These are phyloP conservation scores for Aegypius monachus DNA, from an alignment of 2,113 vertebrate species.

Conservation along the genomic window DNA sequence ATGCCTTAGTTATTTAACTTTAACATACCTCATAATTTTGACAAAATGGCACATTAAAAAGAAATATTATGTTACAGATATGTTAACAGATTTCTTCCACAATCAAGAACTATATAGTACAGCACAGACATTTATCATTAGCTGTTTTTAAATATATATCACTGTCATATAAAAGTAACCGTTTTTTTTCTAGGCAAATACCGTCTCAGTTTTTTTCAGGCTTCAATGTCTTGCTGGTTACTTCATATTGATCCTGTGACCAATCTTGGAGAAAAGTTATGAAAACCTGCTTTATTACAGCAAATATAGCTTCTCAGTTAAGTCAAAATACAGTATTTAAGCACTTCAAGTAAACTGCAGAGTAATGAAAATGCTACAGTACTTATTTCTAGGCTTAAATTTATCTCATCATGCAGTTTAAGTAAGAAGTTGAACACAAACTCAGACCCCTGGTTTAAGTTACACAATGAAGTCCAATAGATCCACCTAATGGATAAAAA, in stretches of 20 bases:
- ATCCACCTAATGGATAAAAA: not conserved
- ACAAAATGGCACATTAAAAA: not conserved
- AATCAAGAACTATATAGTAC: not conserved
- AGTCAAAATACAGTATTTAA: not conserved
- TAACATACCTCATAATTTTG: not conserved
- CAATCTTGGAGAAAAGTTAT: not conserved
- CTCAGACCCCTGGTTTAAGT: not conserved
- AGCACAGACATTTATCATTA: not conserved
- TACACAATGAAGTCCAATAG: not conserved
- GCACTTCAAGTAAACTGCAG: not conserved
- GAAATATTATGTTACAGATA: not conserved
- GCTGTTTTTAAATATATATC: not conserved
- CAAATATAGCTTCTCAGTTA: not conserved
- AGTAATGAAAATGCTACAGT: not conserved
- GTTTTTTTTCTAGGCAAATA: not conserved
- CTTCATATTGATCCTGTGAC: not conserved
- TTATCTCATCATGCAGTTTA: not conserved
- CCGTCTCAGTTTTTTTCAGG: not conserved
- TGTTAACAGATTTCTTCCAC: not conserved
- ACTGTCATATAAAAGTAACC: not conserved
- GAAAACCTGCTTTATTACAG: not conserved
- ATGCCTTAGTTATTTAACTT: not conserved
- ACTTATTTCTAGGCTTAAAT: not conserved
- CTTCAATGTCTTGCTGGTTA: not conserved
- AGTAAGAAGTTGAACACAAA: not conserved